Conservation (phyloP, 2,797 vertebrate species). For the Neosilurus mollespiculum region DNA sequence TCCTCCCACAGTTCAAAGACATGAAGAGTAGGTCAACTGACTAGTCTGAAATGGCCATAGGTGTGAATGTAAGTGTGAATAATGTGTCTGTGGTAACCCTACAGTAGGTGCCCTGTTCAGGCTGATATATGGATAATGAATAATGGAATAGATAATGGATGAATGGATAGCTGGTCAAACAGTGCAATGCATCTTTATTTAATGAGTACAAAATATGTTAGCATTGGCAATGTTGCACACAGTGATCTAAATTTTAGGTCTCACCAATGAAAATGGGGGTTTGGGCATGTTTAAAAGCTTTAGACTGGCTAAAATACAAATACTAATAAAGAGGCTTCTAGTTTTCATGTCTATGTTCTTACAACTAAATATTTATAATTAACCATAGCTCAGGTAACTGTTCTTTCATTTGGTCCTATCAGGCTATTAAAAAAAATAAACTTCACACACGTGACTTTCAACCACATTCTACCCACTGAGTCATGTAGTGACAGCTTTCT, state of each 20-base stretch:
- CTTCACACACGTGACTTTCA: neutral
- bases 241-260: neutral
- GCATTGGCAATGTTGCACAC: neutral
- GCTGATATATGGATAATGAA: too few relatives aligned
- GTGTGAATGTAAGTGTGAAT: too few relatives aligned
- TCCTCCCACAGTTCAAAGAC: too few relatives aligned
- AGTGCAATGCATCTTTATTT: neutral
- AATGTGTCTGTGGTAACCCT: too few relatives aligned
- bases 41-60: too few relatives aligned
- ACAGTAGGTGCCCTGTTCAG: too few relatives aligned
- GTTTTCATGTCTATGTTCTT: neutral
- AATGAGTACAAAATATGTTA: neutral
- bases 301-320: neutral
- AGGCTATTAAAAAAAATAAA: neutral
- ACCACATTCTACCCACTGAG: slow-evolving; percentile 24
- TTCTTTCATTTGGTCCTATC: neutral
- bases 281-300: neutral
- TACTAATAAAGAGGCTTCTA: neutral
- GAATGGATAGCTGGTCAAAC: neutral
- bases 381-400: neutral
- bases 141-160: too few relatives aligned
- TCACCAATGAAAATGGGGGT: too few relatives aligned
- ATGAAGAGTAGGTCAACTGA: too few relatives aligned
- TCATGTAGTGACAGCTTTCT: slow-evolving; percentile 2
- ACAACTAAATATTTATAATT: neutral